Evolutionary conservation across 1,140 invertebrate genomes (phyloP), one percentile per base, ranked within the genome.

Genomic region (Drosophila quadrilineata): DNA sequence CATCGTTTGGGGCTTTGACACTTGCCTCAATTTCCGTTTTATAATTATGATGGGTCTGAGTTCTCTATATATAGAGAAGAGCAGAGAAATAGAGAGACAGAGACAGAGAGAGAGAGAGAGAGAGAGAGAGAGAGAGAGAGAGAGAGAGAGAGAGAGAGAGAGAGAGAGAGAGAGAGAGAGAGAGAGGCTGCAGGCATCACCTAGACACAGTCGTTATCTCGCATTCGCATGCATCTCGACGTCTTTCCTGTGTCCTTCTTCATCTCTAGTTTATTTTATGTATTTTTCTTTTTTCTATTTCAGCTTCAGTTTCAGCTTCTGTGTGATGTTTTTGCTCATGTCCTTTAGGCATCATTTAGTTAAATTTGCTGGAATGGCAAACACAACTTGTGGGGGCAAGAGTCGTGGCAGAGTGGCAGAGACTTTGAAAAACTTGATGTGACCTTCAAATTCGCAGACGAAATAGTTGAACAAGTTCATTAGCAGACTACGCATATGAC

Each of bases 21-120:
- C 52, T 58, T 50, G 60, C 53, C 71, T 62, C 63, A 80, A 80
- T 82, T 80, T 80, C 76, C 76, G 76, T 50, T 75, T 68, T 38
- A 75, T 80, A 80, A 80, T 82, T 80, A 72, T 45, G 41, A 45
- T 24, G 41, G 22, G 22, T 29, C 22, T 73, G 65, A 35, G 49
- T 26, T n/a, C n/a, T n/a, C n/a, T n/a, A n/a, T n/a, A n/a, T n/a
- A n/a, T n/a, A 10, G 19, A 22, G 21, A 9, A 31, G 8, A 45
- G 22, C 0, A 5, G 21, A 8, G 16, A 16, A 8, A 12, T 8
- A 29, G 10, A n/a, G 1, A n/a, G 28, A 3, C 10, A n/a, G 5
- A 3, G 28, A 29, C 8, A n/a, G 12, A n/a, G 29, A n/a, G 33
- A 35, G 33, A n/a, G n/a, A n/a, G n/a, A 5, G 21, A 8, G 16